Base-by-base conservation (phyloP, 2,888 invertebrate species). In the Eupithecia centaureata region DNA sequence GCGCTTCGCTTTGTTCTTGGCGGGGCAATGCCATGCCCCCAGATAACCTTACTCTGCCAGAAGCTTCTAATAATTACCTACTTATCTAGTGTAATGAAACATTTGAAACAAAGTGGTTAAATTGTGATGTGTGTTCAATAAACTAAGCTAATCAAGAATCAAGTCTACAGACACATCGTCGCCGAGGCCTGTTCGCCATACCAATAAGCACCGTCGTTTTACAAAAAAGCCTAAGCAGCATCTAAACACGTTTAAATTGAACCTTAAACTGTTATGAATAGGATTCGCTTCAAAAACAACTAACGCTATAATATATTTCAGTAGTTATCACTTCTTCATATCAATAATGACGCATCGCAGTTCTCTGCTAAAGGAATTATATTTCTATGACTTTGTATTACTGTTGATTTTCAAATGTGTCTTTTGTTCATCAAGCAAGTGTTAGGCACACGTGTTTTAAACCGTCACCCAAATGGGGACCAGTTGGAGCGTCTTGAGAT, bases 111-210 rank as follows among this genome's bases (percentile, higher is more conserved):
- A 71, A 54, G 58, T 61, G 67, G 52, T 35, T 62, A 51, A 63
- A 30, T 22, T 69, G 62, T 54, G 62, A 22, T 61, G 56, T 67
- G 63, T 47, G 61, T 60, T 47, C 62, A 67, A 82, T 86, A 86
- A 91, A 89, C 84, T 84, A 82, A 88, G 85, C 88, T 92, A 91
- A 91, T 91, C 89, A 69, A 69, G 65, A 69, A 65, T 69, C 60
- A 89, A 86, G 85, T 86, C 85, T 81, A 90, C 89, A 92, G 91
- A 92, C 91, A 88, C 87, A 87, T 86, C 87, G 91, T 88, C 92
- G 91, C 91, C 90, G 86, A 79, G 79, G 87, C 86, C 85, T 84
- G 88, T 78, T 82, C 83, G 87, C 89, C 89, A 87, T 88, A 86
- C 87, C 87, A 86, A 89, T 84, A 82, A 84, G 73, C 65, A 67